Conservation (phyloP, 1,140 invertebrate genomes). For the Micrasema longulum region DNA sequence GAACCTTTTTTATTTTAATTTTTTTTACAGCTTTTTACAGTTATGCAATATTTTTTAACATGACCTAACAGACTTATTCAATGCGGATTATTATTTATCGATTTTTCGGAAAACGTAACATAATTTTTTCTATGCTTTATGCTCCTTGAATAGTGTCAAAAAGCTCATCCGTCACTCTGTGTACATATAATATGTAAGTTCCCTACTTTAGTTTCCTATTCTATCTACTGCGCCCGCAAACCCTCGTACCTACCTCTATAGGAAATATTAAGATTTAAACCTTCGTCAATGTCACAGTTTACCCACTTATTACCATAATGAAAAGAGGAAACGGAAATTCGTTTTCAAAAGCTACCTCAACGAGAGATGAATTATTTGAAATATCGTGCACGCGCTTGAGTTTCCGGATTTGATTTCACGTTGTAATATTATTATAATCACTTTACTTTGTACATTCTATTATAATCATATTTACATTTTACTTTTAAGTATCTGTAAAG, state of each 20-base stretch:
- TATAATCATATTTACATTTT: no score
- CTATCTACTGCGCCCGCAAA: conserved; percentile 21
- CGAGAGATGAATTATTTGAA: conserved; percentile 7
- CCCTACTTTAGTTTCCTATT: no score
- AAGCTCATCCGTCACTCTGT: conserved; percentile 43
- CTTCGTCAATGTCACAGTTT: conserved; percentile 53
- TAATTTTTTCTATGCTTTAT: not conserved
- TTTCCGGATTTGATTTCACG: no score
- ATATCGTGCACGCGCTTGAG: conserved; percentile 2
- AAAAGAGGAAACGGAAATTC: conserved; percentile 44
- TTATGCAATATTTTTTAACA: no score
- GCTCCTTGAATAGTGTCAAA: conserved; percentile 41
- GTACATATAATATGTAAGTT: no score
- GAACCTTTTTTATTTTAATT: no score
- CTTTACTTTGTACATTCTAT: no score
- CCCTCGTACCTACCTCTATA: conserved; percentile 7
- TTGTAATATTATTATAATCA: no score
- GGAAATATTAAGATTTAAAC: conserved; percentile 42
- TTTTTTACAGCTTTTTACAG: no score
- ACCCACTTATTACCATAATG: conserved; percentile 52
- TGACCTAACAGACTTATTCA: no score
- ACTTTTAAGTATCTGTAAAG: no score
- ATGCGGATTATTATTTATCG: no score
- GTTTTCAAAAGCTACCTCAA: conserved; percentile 32
- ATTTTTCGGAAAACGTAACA: not conserved